Evolutionary conservation across 2,797 vertebrate genomes (phyloP), one percentile per base, ranked within the genome.

Genomic region (Helicolenus hilgendorfi): DNA sequence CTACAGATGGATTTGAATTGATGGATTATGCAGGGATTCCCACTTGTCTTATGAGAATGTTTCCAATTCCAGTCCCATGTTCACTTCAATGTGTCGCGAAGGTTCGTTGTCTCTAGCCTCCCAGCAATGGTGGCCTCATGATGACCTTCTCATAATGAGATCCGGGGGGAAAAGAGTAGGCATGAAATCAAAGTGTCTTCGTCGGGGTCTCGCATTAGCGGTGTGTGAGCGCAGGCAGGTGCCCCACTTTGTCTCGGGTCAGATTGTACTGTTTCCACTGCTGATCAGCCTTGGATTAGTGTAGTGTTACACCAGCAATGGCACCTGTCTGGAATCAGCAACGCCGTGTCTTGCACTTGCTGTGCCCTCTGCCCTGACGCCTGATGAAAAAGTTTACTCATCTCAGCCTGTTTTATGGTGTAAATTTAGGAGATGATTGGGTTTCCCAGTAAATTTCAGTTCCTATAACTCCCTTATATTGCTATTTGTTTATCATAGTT

Each of bases 111-210:
- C 74, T 87, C 82, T 35, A 35, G 60, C 78, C 77, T 81, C 72
- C 49, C 65, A 67, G 70, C 76, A 69, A 75, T 11, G 38, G 20
- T 87, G 89, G 85, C 94, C 94, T 94, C 79, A 18, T 49, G 29
- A 38, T 94, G 92, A 96, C 94, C 94, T 92, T 91, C 79, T 85
- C 75, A 69, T 96, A 95, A 97, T 95, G 95, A 95, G 94, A 87
- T 94, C 94, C 80, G 2, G 35, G 67, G 94, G 92, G 89, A n/a
- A 64, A 83, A 64, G 75, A 45, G 84, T 72, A 72, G 89, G 88
- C 90, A 77, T 56, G 11, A 86, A 95, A 96, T 95, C 92, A 97
- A 95, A 96, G 89, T 73, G 26, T 86, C 84, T 79, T 87, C 8
- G 70, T 89, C 68, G n/a, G 87, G 77, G 72, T 91, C 91, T 93